Evolutionary conservation across 1,140 invertebrate genomes (phyloP).

Genomic region (Heterodera carotae): DNA sequence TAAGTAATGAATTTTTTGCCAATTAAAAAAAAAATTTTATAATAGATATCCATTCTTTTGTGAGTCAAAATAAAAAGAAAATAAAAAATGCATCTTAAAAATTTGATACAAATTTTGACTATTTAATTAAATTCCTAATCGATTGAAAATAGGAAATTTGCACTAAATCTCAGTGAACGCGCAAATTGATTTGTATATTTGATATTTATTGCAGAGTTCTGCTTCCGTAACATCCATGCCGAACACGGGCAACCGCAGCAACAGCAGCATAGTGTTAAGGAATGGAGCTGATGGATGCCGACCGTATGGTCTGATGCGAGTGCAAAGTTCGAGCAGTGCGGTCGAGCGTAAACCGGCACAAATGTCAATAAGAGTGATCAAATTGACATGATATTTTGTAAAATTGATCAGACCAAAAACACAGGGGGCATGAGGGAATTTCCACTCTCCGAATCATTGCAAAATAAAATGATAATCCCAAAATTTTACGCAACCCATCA

Average conservation of each 20-base stretch:
- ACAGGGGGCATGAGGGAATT: no score
- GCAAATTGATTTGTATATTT: background rate
- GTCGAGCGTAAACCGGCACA: slow-evolving; percentile 52
- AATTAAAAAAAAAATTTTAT: no score
- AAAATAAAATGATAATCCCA: no score
- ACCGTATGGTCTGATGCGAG: slow-evolving; percentile 57
- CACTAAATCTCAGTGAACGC: no score
- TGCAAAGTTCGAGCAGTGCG: slow-evolving; percentile 51
- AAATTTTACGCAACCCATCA: no score
- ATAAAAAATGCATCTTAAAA: no score
- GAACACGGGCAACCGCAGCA: slow-evolving; percentile 32
- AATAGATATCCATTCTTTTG: no score
- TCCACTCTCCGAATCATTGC: no score
- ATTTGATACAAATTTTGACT: no score
- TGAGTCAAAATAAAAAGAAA: no score
- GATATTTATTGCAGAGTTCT: slow-evolving; percentile 25
- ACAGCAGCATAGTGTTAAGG: slow-evolving; percentile 17
- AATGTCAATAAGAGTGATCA: slow-evolving; percentile 50
- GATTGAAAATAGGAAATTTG: background rate
- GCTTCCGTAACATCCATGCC: slow-evolving; percentile 22
- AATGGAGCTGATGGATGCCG: slow-evolving; percentile 34
- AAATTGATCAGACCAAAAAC: no score
- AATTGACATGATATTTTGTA: slow-evolving; percentile 51
- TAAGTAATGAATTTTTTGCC: background rate
- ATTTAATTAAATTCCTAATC: no score